Conservation (phyloP, 2,113 vertebrate species). For the Dicerorhinus sumatrensis region DNA sequence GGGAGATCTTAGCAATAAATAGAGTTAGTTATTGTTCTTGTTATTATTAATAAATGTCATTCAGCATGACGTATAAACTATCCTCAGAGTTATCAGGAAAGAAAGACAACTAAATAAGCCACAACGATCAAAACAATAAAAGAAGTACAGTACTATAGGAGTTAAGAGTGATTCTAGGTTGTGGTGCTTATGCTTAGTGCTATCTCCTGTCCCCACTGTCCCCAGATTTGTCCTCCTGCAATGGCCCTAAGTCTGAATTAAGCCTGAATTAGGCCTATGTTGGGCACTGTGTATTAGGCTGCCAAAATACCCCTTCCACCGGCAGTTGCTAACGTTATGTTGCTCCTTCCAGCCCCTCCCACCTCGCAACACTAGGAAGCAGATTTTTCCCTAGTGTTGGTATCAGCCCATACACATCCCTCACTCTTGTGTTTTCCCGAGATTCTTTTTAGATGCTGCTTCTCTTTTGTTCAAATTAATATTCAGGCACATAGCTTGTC, state of each 20-base stretch:
- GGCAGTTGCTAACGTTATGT: background rate
- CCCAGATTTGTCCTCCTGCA: background rate
- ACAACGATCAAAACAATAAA: background rate
- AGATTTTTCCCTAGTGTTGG: background rate
- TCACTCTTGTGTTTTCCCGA: background rate
- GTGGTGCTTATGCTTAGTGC: too few relatives aligned
- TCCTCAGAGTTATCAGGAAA: background rate
- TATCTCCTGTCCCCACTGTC: background rate
- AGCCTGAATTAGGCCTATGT: background rate
- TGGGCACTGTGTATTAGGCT: background rate
- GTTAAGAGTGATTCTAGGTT: background rate
- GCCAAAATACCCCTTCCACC: background rate
- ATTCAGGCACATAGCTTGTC: background rate
- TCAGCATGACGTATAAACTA: background rate
- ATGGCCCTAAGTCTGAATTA: background rate
- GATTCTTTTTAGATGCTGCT: background rate
- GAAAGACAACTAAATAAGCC: background rate
- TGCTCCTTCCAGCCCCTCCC: background rate
- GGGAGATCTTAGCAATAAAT: background rate
- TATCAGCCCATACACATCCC: background rate
- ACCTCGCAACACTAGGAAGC: background rate
- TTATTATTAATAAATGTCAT: background rate
- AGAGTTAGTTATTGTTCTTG: background rate
- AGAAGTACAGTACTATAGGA: background rate
- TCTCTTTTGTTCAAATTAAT: background rate